phyloP scores from a whole-genome alignment of 2,888 invertebrate genomes.

The Limnephilus lunatus region DNA sequence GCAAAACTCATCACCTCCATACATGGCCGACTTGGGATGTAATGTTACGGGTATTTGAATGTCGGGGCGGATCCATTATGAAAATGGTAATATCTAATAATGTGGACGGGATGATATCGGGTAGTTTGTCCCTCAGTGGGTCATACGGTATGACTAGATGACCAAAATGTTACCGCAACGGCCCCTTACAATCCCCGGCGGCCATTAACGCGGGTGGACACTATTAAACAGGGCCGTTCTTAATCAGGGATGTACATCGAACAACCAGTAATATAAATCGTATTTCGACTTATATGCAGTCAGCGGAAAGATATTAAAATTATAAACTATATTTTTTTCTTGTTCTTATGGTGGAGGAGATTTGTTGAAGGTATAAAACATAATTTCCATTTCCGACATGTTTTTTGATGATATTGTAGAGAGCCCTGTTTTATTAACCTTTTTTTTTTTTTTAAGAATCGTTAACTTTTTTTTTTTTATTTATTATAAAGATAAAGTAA shows the following conservation, averaged over 20 bases:
- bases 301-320: neutral
- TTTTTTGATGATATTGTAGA: too few species aligned
- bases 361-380: too few species aligned
- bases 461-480: too few species aligned
- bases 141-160: conserved; percentile 19
- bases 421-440: too few species aligned
- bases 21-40: conserved; percentile 2
- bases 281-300: neutral
- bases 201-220: conserved; percentile 14
- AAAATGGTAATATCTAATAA: conserved; percentile 28
- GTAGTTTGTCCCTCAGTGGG: neutral
- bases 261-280: neutral
- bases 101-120: neutral
- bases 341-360: too few species aligned
- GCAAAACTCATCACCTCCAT: neutral
- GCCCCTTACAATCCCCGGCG: neutral
- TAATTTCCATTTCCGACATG: too few species aligned
- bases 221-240: neutral
- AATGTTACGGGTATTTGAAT: neutral
- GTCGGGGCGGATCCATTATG: conserved; percentile 24
- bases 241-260: neutral
- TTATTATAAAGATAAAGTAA: too few species aligned
- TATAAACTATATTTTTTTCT: neutral
- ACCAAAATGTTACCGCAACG: conserved; percentile 28
- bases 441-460: too few species aligned